These are phyloP conservation scores for Mesorhabditis spiculigera DNA, from an alignment of 2,888 invertebrate species.

Conservation along the genomic window DNA sequence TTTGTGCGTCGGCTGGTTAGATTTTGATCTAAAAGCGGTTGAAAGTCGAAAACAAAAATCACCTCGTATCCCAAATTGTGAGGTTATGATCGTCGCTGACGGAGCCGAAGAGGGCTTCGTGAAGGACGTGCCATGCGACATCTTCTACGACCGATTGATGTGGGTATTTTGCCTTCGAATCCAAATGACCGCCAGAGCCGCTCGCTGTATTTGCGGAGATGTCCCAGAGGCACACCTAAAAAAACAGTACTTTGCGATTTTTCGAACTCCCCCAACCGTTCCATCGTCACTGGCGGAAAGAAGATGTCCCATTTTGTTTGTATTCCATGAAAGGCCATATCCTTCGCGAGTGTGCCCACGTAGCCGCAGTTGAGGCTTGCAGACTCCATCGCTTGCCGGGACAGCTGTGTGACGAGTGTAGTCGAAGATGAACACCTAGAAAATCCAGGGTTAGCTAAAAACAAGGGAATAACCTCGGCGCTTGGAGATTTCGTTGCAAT, in stretches of 20 bases:
- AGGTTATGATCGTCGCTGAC: slow-evolving; percentile 96
- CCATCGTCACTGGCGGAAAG: slow-evolving; percentile 95
- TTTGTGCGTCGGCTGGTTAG: slow-evolving; percentile 85
- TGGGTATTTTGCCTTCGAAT: slow-evolving; percentile 87
- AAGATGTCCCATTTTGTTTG: slow-evolving; percentile 91
- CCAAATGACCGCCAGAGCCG: slow-evolving; percentile 87
- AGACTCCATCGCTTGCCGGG: slow-evolving; percentile 84
- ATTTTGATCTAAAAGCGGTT: not conserved
- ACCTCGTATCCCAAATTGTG: slow-evolving; percentile 14
- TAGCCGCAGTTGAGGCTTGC: slow-evolving; percentile 90
- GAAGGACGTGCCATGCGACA: slow-evolving; percentile 96
- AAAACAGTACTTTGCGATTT: slow-evolving; percentile 2
- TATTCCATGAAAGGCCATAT: slow-evolving; percentile 96
- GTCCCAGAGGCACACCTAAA: slow-evolving; percentile 86
- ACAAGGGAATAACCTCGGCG: slow-evolving; percentile 69
- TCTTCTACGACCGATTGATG: slow-evolving; percentile 76
- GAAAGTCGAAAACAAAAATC: not conserved
- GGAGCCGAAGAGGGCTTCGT: slow-evolving; percentile 95
- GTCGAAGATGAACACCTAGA: slow-evolving; percentile 85
- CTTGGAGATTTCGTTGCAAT: slow-evolving; percentile 99
- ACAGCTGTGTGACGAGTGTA: slow-evolving; percentile 99
- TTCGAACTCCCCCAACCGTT: slow-evolving; percentile 47
- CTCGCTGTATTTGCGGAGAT: slow-evolving; percentile 81
- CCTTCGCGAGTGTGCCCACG: slow-evolving; percentile 85
- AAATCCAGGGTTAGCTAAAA: not conserved